phyloP scores from a whole-genome alignment of 2,888 invertebrate species.

The Calliopum simillimum region DNA sequence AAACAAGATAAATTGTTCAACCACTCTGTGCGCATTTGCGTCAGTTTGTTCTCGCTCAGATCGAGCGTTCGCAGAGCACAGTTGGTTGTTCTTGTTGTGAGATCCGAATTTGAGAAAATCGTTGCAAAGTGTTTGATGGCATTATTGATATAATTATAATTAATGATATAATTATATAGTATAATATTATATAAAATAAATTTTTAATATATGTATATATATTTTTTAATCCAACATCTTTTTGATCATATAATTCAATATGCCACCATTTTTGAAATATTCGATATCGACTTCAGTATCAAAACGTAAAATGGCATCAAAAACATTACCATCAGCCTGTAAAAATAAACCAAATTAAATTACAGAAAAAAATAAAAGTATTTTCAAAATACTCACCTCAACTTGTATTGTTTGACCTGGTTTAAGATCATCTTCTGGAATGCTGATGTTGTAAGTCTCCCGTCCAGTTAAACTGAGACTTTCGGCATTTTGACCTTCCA shows the following conservation, averaged over 20 bases:
- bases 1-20: constrained; percentile 50
- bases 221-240: constrained; percentile 74
- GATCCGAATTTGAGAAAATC: neutral
- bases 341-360: constrained; percentile 32
- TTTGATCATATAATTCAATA: constrained; percentile 97
- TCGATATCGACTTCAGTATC: constrained; percentile 97
- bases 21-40: constrained; percentile 51
- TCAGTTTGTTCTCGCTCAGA: constrained; percentile 58
- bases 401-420: constrained; percentile 83
- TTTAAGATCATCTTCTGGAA: constrained; percentile 75
- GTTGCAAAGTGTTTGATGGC: constrained; percentile 49
- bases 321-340: constrained; percentile 75
- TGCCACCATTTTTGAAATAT: constrained; percentile 94
- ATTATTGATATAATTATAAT: no score
- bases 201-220: neutral
- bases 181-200: constrained; percentile 4
- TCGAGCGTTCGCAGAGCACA: constrained; percentile 53
- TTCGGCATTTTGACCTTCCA: constrained; percentile 83
- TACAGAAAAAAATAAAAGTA: neutral
- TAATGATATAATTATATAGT: no score
- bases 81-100: constrained; percentile 18
- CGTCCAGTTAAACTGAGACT: constrained; percentile 83
- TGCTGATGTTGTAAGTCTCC: constrained; percentile 79
- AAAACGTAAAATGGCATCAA: constrained; percentile 86
- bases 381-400: constrained; percentile 68